Conservation (phyloP, 2,888 invertebrate genomes). For the Lysandra bellargus region DNA sequence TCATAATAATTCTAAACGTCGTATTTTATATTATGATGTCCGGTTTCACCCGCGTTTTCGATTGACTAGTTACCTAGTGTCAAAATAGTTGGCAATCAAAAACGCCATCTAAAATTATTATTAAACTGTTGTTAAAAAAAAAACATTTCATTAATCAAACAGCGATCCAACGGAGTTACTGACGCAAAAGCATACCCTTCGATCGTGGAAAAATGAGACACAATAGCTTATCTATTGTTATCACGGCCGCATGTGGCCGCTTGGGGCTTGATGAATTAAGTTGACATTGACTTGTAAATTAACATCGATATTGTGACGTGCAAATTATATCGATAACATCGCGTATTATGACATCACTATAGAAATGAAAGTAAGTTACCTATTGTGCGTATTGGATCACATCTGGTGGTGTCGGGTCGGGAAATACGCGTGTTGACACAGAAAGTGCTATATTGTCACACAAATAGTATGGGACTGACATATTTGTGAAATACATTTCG, state of each 20-base stretch:
- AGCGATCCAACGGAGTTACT: not conserved
- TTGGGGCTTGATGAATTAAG: too few species aligned
- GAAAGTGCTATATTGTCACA: constrained; percentile 2
- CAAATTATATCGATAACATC: not conserved
- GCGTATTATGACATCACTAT: not conserved
- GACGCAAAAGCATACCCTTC: not conserved
- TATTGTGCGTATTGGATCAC: constrained; percentile 36
- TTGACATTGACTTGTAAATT: not conserved
- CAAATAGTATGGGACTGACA: constrained; percentile 6
- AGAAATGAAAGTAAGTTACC: constrained; percentile 51
- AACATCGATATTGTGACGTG: not conserved
- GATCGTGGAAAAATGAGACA: too few species aligned
- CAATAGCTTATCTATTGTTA: too few species aligned
- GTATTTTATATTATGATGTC: too few species aligned
- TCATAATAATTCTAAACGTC: too few species aligned
- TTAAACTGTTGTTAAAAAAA: too few species aligned
- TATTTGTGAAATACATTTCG: not conserved
- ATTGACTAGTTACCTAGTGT: too few species aligned
- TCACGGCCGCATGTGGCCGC: too few species aligned
- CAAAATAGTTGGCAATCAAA: too few species aligned
- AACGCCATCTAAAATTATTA: too few species aligned
- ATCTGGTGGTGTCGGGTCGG: constrained; percentile 26
- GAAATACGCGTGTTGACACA: constrained; percentile 20
- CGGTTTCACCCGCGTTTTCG: too few species aligned
- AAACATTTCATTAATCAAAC: not conserved